phyloP scores from a whole-genome alignment of 2,888 invertebrate species.

The Heliothis peltigera region DNA sequence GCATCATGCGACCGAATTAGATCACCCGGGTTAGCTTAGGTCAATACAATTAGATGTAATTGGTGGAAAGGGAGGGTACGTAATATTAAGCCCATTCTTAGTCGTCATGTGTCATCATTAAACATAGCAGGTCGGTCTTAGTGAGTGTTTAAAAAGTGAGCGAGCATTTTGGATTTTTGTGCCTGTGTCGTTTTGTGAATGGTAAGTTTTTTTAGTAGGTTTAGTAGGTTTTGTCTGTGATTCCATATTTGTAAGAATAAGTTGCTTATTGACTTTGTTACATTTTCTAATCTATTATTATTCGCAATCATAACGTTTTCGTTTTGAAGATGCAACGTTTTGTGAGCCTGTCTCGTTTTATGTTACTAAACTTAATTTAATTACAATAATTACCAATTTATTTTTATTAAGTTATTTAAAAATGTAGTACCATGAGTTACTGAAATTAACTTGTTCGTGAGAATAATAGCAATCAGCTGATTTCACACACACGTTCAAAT shows the following conservation, averaged over 20 bases:
- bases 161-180: slow-evolving; percentile 36
- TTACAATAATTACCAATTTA: too few relatives aligned
- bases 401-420: too few relatives aligned
- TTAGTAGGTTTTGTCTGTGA: fast-evolving
- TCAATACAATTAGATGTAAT: slow-evolving; percentile 88
- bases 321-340: too few relatives aligned
- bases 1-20: slow-evolving; percentile 84
- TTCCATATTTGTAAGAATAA: too few relatives aligned
- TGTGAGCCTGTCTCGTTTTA: too few relatives aligned
- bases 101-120: slow-evolving; percentile 62
- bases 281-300: too few relatives aligned
- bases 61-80: slow-evolving; percentile 75
- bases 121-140: slow-evolving; percentile 49
- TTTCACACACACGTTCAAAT: background rate
- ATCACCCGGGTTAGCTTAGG: slow-evolving; percentile 86
- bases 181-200: slow-evolving; percentile 3
- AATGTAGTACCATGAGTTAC: too few relatives aligned
- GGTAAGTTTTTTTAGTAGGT: slow-evolving; percentile 15
- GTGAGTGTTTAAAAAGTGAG: slow-evolving; percentile 51
- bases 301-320: too few relatives aligned
- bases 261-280: too few relatives aligned
- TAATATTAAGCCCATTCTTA: slow-evolving; percentile 76
- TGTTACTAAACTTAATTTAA: too few relatives aligned
- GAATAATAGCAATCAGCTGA: slow-evolving; percentile 3
- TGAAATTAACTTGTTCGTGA: too few relatives aligned